Conservation (phyloP, 2,113 vertebrate genomes). For the Leptosomus discolor region DNA sequence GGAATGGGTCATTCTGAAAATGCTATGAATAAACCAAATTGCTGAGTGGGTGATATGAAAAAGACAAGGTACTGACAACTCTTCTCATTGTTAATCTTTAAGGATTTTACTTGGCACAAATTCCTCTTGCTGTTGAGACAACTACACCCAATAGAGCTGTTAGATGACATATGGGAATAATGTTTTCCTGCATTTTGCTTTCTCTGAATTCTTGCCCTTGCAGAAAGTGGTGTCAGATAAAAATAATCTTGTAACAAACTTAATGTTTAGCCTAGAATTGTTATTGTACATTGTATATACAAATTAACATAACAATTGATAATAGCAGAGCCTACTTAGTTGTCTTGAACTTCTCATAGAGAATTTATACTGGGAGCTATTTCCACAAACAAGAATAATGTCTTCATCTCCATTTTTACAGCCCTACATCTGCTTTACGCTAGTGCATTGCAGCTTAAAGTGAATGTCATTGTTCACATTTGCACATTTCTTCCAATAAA, state of each 20-base stretch:
- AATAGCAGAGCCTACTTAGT: not conserved
- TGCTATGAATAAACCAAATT: not conserved
- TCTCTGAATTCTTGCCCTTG: not conserved
- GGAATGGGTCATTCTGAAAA: not conserved
- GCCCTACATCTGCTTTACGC: not conserved
- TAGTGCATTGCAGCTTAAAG: not conserved
- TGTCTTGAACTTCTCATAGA: not conserved
- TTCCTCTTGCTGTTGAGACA: not conserved
- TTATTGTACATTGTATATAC: not conserved
- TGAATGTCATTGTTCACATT: not conserved
- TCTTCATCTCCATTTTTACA: not conserved
- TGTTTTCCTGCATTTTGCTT: not conserved
- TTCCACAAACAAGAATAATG: not conserved
- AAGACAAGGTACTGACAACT: not conserved
- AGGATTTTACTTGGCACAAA: not conserved
- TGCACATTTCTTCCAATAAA: not conserved
- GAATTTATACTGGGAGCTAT: not conserved
- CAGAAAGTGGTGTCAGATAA: not conserved
- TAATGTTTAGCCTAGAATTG: not conserved
- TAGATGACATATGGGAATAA: not conserved
- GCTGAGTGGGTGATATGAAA: not conserved
- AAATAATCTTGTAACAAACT: not conserved
- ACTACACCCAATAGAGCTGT: not conserved
- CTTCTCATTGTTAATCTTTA: not conserved
- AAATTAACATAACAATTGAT: not conserved